Evolutionary conservation across 2,888 invertebrate genomes (phyloP), one percentile per base, ranked within the genome.

Genomic region (Phanerotoma sp.): DNA sequence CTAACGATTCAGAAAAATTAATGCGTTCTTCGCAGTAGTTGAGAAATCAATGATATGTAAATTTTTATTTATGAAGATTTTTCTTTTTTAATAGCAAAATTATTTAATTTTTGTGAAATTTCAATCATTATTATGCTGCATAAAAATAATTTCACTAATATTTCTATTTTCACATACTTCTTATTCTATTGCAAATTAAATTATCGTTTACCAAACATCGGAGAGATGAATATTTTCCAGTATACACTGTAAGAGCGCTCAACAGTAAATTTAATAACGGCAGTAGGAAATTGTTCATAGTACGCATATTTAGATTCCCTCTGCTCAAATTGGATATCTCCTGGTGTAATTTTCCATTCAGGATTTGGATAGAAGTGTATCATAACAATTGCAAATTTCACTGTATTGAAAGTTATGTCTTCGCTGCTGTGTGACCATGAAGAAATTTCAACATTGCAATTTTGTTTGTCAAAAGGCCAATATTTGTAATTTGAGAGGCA

Each of bases 381-480:
- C 48, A 52, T 44, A 0, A 30, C 5, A 3, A 60, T 6, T 65
- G 66, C 10, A n/a, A 37, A 50, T 20, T 7, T 33, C 1, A 40
- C 51, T 13, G 18, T 15, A 50, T 77, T 40, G 79, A 70, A 80
- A 58, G 82, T 79, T 1, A 87, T 72, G 66, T 86, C 85, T 68
- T 86, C 83, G 2, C 81, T 83, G 13, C 79, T 79, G 62, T 85
- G 81, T 66, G 83, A 79, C 86, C 86, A 87, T 0, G 86, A 84
- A 2, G 85, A 86, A 55, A 86, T 80, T 37, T 79, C 78, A 21
- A 88, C 56, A 1, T 80, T 78, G 67, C 88, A 88, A 59, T 83
- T 83, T 70, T 86, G 84, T 10, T 66, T 64, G 66, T 88, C 87
- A 64, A 82, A 86, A 0, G 88, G 88, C 84, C 86, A 88, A 61